These are phyloP conservation scores for Agapornis canus DNA, from an alignment of 2,797 vertebrate genomes.

Conservation along the genomic window DNA sequence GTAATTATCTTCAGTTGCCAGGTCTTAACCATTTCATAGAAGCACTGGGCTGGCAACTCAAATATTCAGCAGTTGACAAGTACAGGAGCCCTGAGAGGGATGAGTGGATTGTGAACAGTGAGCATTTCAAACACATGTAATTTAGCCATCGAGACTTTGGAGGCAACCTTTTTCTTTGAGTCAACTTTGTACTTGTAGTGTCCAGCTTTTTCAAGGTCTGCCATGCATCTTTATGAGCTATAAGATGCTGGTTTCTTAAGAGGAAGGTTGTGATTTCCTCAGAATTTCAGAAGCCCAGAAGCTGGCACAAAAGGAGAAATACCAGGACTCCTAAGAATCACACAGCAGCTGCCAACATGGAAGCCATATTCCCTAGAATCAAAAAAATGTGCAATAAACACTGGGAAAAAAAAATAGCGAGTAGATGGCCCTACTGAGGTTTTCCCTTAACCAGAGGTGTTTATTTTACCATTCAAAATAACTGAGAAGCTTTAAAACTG, in stretches of 20 bases:
- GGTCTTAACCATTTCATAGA: neutral
- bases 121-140: neutral
- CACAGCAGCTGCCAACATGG: fast-evolving
- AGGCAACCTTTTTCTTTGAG: neutral
- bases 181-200: neutral
- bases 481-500: neutral
- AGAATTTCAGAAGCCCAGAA: neutral
- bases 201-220: neutral
- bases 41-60: neutral
- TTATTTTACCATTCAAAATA: neutral
- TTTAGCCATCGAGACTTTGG: neutral
- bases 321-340: neutral
- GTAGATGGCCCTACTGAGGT: neutral
- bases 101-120: fast-evolving
- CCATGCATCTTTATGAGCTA: neutral
- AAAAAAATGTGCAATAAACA: neutral
- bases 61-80: neutral
- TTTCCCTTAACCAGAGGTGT: neutral
- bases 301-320: neutral
- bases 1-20: neutral
- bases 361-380: neutral
- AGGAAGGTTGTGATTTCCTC: fast-evolving
- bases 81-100: neutral
- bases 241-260: neutral
- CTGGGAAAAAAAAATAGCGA: neutral